Evolutionary conservation across 2,113 vertebrate species (phyloP).

Genomic region (Psettodes erumei): DNA sequence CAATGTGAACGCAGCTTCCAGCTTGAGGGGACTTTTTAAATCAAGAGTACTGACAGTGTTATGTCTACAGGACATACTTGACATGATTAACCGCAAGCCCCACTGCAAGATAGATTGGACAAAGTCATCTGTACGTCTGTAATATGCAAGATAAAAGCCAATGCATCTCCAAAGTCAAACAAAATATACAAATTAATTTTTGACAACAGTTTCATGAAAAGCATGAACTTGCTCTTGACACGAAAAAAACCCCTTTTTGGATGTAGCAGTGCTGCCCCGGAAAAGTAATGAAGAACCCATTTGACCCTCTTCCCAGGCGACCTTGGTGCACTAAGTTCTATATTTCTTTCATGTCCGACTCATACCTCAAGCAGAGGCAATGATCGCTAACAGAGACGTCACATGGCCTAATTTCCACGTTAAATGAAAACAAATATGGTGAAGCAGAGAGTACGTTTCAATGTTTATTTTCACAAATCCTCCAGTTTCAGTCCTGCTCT

Average conservation of each 20-base stretch:
- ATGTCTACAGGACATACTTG: slow-evolving; percentile 43
- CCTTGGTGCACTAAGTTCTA: background rate
- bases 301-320: background rate
- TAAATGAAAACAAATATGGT: slow-evolving; percentile 60
- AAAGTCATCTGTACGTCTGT: background rate
- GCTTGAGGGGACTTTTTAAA: slow-evolving; percentile 29
- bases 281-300: background rate
- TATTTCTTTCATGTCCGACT: slow-evolving; percentile 24
- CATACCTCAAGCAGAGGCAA: background rate
- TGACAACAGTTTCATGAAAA: slow-evolving; percentile 43
- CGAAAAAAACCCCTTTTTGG: slow-evolving; percentile 27
- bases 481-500: slow-evolving; percentile 60
- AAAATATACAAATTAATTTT: slow-evolving; percentile 33
- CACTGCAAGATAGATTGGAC: background rate
- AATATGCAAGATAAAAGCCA: slow-evolving; percentile 22
- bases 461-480: slow-evolving; percentile 78
- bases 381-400: slow-evolving; percentile 23
- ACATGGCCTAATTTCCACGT: slow-evolving; percentile 43
- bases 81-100: slow-evolving; percentile 9
- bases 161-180: background rate
- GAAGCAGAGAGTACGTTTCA: slow-evolving; percentile 31
- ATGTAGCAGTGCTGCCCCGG: background rate
- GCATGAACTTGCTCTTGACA: slow-evolving; percentile 32
- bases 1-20: background rate
- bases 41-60: slow-evolving; percentile 38